These are phyloP conservation scores for Macropus fuliginosus DNA, from an alignment of 2,797 vertebrate genomes.

Conservation along the genomic window DNA sequence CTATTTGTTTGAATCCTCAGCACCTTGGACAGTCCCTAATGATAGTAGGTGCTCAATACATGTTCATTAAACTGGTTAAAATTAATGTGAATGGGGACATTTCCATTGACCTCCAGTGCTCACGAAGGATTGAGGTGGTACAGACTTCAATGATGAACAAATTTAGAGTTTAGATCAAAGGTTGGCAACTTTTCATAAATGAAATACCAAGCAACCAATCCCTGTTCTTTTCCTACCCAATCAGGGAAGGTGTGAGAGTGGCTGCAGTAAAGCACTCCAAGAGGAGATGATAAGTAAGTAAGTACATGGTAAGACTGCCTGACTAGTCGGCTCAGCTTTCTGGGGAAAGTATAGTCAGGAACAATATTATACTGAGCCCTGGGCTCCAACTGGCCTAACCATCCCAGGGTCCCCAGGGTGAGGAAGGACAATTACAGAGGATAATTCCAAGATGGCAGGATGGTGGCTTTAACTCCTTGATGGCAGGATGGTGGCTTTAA, in stretches of 20 bases:
- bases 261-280: not conserved
- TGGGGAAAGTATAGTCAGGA: not conserved
- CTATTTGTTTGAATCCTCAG: not conserved
- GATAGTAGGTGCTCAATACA: not conserved
- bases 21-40: not conserved
- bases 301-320: not conserved
- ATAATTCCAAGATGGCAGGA: not conserved
- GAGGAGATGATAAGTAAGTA: not conserved
- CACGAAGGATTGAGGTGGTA: not conserved
- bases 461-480: not conserved
- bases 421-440: not conserved
- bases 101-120: not conserved
- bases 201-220: not conserved
- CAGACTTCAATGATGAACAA: not conserved
- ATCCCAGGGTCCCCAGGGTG: not conserved
- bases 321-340: not conserved
- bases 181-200: not conserved
- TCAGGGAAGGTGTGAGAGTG: not conserved
- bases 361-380: not conserved
- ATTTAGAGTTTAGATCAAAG: not conserved
- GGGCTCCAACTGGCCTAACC: not conserved
- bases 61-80: not conserved
- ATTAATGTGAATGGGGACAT: not conserved
- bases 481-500: not conserved
- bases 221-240: not conserved